Evolutionary conservation across 2,888 invertebrate species (phyloP), one percentile per base, ranked within the genome.

Genomic region (Eupelmus urozonus): DNA sequence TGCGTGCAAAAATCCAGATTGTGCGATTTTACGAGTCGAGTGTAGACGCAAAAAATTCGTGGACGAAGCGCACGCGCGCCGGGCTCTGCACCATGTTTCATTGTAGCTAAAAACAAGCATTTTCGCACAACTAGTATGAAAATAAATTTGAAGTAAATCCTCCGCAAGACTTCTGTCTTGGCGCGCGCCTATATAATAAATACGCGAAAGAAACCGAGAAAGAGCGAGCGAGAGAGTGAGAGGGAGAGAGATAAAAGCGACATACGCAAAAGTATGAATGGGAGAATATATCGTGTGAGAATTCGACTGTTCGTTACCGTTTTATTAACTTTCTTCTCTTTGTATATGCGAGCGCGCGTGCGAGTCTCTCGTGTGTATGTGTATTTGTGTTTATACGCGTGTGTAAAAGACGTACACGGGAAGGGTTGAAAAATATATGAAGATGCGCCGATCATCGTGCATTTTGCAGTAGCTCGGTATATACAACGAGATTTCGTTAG

Each of bases 261-360:
- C n/a, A n/a, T n/a, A n/a, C n/a, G n/a, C n/a, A n/a, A n/a, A 29
- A 51, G 27, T 20, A 57, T 78, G 67, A 76, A 72, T 77, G 78
- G 29, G 67, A 72, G 69, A n/a, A 65, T 62, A 80, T n/a, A 74
- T 77, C 78, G 80, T 72, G 80, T 72, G 67, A 53, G 57, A 40
- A 59, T n/a, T 70, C 70, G 53, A 60, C 53, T 60, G 63, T 40
- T 59, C 60, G 65, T 73, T 51, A 73, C 29, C 55, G 67, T 55
- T 55, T 55, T 55, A 55, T 20, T 45, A 25, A 25, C 11, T 18
- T 5, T 65, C 45, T 40, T 25, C 51, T 34, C 66, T 51, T 66
- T 34, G 66, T 18, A 27, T 23, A 23, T 18, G 18, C 16, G 49
- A n/a, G 29, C 18, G 49, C 65, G n/a, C 16, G 20, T 16, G 57